Evolutionary conservation across 2,888 invertebrate genomes (phyloP).

Genomic region (Lasioglossum oenotherae): DNA sequence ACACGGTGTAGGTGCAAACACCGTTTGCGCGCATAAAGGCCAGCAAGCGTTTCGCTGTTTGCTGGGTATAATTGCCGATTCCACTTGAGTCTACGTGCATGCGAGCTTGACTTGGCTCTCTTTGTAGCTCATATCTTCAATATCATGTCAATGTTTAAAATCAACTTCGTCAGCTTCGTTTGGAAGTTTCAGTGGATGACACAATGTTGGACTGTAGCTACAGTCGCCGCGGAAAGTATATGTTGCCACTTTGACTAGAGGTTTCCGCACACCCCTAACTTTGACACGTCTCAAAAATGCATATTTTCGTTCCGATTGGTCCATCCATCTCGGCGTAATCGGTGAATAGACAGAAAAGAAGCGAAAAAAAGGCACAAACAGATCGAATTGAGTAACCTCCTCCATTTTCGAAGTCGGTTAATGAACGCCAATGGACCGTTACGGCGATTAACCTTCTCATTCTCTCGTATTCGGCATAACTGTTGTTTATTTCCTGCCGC

Average conservation of each 20-base stretch:
- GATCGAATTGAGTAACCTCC: too few species aligned
- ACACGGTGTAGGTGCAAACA: background rate
- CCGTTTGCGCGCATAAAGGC: background rate
- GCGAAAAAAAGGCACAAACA: too few species aligned
- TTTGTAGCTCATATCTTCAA: background rate
- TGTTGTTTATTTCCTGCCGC: background rate
- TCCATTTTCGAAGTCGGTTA: too few species aligned
- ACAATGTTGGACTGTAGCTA: too few species aligned
- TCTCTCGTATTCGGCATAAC: background rate
- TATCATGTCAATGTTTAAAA: background rate
- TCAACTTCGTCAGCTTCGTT: background rate
- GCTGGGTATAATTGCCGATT: background rate
- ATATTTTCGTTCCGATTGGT: too few species aligned
- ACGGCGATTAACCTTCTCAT: background rate
- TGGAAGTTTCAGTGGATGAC: too few species aligned
- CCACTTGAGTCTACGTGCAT: background rate
- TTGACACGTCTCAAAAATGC: too few species aligned
- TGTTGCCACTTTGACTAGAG: too few species aligned
- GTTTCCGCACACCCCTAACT: too few species aligned
- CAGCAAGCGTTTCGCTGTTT: background rate
- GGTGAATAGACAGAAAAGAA: too few species aligned
- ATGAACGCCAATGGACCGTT: background rate
- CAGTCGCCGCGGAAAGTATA: too few species aligned
- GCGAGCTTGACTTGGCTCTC: background rate
- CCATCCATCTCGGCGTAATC: too few species aligned